Base-by-base conservation (phyloP, 2,888 invertebrate species). In the Spodoptera exigua region DNA sequence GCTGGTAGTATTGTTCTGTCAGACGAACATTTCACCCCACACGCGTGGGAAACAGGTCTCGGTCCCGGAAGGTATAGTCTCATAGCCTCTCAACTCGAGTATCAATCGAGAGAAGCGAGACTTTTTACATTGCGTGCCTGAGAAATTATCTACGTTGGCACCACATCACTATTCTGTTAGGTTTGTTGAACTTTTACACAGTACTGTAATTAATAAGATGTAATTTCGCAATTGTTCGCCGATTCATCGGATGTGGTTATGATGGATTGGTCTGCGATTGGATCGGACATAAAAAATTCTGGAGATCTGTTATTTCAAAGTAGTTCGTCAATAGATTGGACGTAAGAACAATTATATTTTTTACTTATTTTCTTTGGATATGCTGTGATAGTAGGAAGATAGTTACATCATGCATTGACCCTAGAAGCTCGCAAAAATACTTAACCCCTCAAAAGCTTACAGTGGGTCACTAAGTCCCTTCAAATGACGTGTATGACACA, bases 1-100 rank as follows among this genome's bases (percentile, higher is more conserved):
- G 76, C 58, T 63, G 61, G 75, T 82, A 87, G 75, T 82, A 87
- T 87, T 87, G 87, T 86, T 85, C 84, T 84, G 85, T 83, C 84
- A 74, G 53, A 56, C 73, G 68, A 72, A 64, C 70, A 55, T 80
- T 74, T 78, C 76, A 78, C 76, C 74, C 73, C 70, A 63, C 61
- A 62, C 63, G 45, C 83, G 84, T 85, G 85, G 68, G 83, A 85
- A 84, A 75, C 77, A 68, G 85, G 85, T 74, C 84, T 82, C 70
- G 74, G 72, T 83, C 84, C 87, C 89, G 89, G 89, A 87, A 89
- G 79, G 70, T 9, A 27, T 9, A 4, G 27, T 27, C 27, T 27
- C 27, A 27, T 9, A n/a, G n/a, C n/a, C 5, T 80, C 66, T 79
- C 52, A 61, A 60, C 70, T 76, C 56, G 59, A 54, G 66, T 70